These are phyloP conservation scores for Phorcus lineatus DNA, from an alignment of 2,888 invertebrate species.

Conservation along the genomic window DNA sequence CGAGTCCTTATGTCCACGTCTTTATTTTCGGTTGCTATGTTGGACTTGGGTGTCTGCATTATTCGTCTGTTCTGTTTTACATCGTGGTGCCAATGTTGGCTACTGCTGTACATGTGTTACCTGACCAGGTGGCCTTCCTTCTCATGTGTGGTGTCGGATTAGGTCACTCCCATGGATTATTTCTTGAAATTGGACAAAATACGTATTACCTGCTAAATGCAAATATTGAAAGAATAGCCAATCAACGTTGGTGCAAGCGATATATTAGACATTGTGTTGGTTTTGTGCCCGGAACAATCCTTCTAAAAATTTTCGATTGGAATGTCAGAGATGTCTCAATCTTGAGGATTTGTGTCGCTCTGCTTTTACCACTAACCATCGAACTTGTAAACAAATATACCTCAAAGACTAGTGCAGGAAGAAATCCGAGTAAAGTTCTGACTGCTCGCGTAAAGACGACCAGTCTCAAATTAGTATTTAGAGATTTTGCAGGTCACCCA, in stretches of 20 bases:
- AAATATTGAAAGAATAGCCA: slow-evolving; percentile 32
- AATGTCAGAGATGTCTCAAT: slow-evolving; percentile 13
- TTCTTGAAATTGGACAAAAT: slow-evolving; percentile 43
- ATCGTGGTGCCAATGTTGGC: slow-evolving; percentile 28
- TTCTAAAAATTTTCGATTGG: slow-evolving; percentile 40
- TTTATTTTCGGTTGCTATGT: slow-evolving; percentile 30
- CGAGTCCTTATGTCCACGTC: slow-evolving; percentile 35
- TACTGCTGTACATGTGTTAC: slow-evolving; percentile 25
- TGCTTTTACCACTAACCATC: slow-evolving; percentile 28
- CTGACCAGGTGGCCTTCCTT: slow-evolving; percentile 28
- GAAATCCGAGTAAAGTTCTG: slow-evolving; percentile 31
- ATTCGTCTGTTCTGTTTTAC: slow-evolving; percentile 22
- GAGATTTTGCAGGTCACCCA: slow-evolving; percentile 53
- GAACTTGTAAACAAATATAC: slow-evolving; percentile 25
- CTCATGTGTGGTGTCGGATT: slow-evolving; percentile 36
- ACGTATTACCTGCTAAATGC: slow-evolving; percentile 40
- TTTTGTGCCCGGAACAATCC: slow-evolving; percentile 40
- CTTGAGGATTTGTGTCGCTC: not conserved
- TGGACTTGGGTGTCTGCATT: slow-evolving; percentile 37
- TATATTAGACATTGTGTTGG: slow-evolving; percentile 40
- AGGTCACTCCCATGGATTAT: slow-evolving; percentile 42
- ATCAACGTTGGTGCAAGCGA: slow-evolving; percentile 30
- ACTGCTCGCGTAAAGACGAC: slow-evolving; percentile 25
- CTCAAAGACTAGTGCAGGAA: not conserved
- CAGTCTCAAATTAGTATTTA: slow-evolving; percentile 41